These are phyloP conservation scores for Dolomedes plantarius DNA, from an alignment of 2,888 invertebrate species.

Conservation along the genomic window DNA sequence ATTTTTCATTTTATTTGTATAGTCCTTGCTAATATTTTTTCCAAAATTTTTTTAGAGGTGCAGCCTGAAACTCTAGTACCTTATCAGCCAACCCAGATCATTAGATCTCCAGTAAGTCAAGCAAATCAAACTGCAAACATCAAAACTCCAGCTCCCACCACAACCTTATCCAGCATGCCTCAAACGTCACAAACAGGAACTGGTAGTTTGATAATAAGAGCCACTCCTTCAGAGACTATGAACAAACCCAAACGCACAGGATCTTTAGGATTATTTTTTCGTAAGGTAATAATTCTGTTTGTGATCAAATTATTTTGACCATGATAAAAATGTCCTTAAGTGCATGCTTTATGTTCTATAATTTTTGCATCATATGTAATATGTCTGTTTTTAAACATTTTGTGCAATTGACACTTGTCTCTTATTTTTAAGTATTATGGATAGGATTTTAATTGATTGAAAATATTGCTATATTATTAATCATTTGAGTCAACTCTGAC, in stretches of 20 bases:
- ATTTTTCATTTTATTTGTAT: too few relatives aligned
- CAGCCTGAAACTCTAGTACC: constrained; percentile 60
- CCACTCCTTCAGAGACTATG: constrained; percentile 46
- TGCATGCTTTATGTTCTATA: too few relatives aligned
- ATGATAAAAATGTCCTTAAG: too few relatives aligned
- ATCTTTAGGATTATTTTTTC: constrained; percentile 86
- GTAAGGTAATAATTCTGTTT: constrained; percentile 85
- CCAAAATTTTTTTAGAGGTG: constrained; percentile 58
- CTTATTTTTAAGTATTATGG: too few relatives aligned
- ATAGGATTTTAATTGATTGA: too few relatives aligned
- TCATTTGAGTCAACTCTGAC: too few relatives aligned
- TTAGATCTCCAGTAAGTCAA: constrained; percentile 45
- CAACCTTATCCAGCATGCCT: background rate
- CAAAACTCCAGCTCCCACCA: constrained; percentile 40
- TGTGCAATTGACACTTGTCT: too few relatives aligned
- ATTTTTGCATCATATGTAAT: too few relatives aligned
- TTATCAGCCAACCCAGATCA: constrained; percentile 55
- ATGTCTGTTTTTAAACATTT: too few relatives aligned
- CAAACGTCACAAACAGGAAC: constrained; percentile 4
- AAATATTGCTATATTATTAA: too few relatives aligned
- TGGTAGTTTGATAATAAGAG: background rate
- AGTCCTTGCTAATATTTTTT: constrained; percentile 5
- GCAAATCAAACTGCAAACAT: constrained; percentile 41
- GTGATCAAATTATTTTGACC: too few relatives aligned
- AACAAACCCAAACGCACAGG: constrained; percentile 81